Conservation (phyloP, 2,113 vertebrate genomes). For the Erythrocebus patas region DNA sequence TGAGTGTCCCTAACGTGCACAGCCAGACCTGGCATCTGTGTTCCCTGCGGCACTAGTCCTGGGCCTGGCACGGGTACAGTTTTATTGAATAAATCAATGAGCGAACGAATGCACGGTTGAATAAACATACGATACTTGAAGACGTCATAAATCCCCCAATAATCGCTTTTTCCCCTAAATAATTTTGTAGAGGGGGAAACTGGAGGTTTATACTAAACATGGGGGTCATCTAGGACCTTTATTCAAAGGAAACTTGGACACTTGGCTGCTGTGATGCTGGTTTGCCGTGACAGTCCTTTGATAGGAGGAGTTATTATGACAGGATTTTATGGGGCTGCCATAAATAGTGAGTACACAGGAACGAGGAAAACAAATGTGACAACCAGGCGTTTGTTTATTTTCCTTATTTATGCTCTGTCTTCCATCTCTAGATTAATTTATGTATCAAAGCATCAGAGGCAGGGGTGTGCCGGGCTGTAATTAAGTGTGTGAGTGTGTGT, state of each 20-base stretch:
- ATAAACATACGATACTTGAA: neutral
- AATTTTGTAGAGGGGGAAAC: neutral
- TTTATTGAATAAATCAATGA: neutral
- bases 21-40: neutral
- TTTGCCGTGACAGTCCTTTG: neutral
- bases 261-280: neutral
- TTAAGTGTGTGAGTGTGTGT: neutral
- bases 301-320: neutral
- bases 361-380: constrained; percentile 29
- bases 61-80: neutral
- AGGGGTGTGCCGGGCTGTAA: neutral
- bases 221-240: neutral
- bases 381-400: neutral
- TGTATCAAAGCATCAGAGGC: neutral
- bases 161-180: neutral
- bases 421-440: constrained; percentile 62
- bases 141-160: neutral
- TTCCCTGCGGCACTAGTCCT: neutral
- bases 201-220: neutral
- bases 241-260: neutral
- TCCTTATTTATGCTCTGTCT: constrained; percentile 56
- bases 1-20: neutral
- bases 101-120: neutral
- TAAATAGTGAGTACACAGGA: constrained; percentile 40
- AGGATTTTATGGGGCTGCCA: neutral